phyloP scores from a whole-genome alignment of 2,113 vertebrate genomes.

The Gavia stellata region DNA sequence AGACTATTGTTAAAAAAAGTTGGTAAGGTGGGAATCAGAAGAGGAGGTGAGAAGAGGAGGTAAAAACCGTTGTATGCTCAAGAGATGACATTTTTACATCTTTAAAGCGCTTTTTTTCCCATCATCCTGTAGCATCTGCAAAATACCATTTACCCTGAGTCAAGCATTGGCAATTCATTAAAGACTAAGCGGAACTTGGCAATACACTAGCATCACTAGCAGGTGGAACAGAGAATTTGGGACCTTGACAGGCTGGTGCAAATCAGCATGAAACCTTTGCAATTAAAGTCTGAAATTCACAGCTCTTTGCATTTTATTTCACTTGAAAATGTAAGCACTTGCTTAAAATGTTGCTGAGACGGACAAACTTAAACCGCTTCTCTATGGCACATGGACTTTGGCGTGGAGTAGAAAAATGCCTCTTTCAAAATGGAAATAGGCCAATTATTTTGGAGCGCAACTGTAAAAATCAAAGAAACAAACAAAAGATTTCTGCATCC shows the following conservation, averaged over 20 bases:
- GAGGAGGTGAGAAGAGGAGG: not conserved
- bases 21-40: not conserved
- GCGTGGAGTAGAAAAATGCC: not conserved
- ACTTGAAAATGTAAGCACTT: not conserved
- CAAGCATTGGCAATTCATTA: not conserved
- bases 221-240: not conserved
- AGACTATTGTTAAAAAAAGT: not conserved
- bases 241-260: not conserved
- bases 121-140: not conserved
- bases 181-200: not conserved
- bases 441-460: not conserved
- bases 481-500: not conserved
- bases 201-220: not conserved
- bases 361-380: not conserved
- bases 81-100: not conserved
- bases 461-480: not conserved
- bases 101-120: not conserved
- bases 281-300: not conserved
- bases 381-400: not conserved
- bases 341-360: not conserved
- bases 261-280: not conserved
- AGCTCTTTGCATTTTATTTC: not conserved
- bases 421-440: not conserved
- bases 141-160: not conserved
- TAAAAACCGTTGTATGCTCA: not conserved